Evolutionary conservation across 2,888 invertebrate genomes (phyloP).

Genomic region (Ophion ventricosus): DNA sequence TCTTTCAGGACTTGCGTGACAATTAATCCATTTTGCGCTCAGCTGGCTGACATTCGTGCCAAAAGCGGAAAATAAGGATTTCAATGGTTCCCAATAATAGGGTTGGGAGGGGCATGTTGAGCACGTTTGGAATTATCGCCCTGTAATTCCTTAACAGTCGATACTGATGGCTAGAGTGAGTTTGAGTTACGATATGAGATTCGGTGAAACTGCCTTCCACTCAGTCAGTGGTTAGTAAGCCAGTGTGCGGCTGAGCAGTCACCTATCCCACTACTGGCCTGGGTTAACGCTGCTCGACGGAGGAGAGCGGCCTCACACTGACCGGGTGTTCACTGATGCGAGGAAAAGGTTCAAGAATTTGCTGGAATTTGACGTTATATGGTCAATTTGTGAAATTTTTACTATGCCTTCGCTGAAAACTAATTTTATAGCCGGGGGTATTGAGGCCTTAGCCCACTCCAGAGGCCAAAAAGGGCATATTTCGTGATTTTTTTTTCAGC

Average conservation of each 20-base stretch:
- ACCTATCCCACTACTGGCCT: neutral
- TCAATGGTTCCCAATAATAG: neutral
- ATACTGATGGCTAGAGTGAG: neutral
- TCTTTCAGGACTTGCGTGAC: neutral
- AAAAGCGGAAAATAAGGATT: neutral
- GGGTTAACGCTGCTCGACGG: neutral
- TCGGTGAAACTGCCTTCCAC: neutral
- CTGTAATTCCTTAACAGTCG: no score
- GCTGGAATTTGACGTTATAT: neutral
- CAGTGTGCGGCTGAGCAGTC: neutral
- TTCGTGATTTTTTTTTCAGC: no score
- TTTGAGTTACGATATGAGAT: neutral
- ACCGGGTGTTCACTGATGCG: neutral
- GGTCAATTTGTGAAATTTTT: no score
- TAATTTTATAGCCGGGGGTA: no score
- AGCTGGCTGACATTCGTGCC: neutral
- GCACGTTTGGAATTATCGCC: no score
- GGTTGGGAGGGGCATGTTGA: no score
- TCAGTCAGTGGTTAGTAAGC: no score
- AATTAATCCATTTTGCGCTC: neutral
- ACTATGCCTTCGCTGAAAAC: no score
- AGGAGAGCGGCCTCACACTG: neutral
- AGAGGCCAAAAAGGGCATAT: no score
- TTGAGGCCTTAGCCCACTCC: no score
- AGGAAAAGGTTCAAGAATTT: neutral